Evolutionary conservation across 2,113 vertebrate species (phyloP).

Genomic region (Phainopepla nitens): DNA sequence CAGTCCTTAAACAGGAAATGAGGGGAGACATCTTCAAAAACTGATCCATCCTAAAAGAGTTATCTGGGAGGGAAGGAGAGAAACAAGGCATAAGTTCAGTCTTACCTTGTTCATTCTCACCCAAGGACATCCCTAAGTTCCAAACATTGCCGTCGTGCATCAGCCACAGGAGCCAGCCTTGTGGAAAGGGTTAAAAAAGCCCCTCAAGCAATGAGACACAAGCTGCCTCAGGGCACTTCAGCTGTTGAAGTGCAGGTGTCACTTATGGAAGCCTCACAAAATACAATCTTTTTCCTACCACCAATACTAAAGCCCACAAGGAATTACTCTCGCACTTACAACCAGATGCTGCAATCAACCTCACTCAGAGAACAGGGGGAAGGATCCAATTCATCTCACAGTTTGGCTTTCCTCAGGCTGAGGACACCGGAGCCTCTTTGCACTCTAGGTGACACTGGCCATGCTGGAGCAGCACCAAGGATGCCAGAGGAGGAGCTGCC

Average conservation of each 20-base stretch:
- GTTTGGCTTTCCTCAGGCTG: not conserved
- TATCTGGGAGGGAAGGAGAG: not conserved
- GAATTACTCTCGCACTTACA: slow-evolving; percentile 59
- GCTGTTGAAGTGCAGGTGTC: slow-evolving; percentile 54
- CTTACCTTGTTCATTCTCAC: not conserved
- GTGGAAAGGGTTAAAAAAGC: slow-evolving; percentile 11
- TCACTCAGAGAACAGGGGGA: accelerated
- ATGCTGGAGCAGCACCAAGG: not conserved
- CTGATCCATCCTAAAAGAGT: accelerated
- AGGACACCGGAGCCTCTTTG: not conserved
- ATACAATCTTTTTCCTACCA: not conserved
- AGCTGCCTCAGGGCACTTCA: slow-evolving; percentile 1
- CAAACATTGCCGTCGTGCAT: not conserved
- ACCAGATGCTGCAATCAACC: slow-evolving; percentile 31
- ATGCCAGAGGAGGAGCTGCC: not conserved
- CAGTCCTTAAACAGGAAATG: not conserved
- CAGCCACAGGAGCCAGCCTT: not conserved
- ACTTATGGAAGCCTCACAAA: slow-evolving; percentile 22
- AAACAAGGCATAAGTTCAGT: not conserved
- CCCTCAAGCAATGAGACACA: not conserved
- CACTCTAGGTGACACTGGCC: not conserved
- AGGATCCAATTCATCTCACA: not conserved
- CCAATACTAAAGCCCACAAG: not conserved
- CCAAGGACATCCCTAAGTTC: not conserved
- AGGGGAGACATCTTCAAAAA: not conserved